Conservation (phyloP, 2,113 vertebrate genomes). For the Ceyx melanurus region DNA sequence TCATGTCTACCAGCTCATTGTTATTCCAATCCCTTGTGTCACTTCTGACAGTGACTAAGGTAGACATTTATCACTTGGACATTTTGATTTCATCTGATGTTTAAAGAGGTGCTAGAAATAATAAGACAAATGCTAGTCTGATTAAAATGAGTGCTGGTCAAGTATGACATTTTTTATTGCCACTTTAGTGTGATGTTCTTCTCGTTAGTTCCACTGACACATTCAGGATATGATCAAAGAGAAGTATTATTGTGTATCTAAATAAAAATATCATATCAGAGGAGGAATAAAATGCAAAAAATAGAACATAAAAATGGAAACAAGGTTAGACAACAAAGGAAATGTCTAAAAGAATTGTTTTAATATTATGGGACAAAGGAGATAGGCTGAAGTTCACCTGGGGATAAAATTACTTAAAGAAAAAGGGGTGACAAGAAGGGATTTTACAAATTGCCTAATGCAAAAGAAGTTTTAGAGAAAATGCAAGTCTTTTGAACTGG, state of each 20-base stretch:
- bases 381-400: neutral
- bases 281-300: neutral
- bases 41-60: neutral
- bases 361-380: neutral
- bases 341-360: neutral
- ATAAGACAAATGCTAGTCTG: slow-evolving; percentile 11
- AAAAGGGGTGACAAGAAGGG: neutral
- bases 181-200: neutral
- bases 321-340: neutral
- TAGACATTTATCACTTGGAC: neutral
- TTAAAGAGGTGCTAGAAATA: slow-evolving; percentile 11
- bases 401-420: neutral
- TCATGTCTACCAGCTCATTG: neutral
- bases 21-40: neutral
- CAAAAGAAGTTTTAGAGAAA: neutral
- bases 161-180: neutral
- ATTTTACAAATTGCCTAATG: neutral
- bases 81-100: slow-evolving; percentile 3
- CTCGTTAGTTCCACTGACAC: neutral
- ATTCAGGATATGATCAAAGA: neutral
- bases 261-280: neutral
- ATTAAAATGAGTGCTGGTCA: slow-evolving; percentile 28
- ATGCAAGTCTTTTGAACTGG: neutral
- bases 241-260: neutral
- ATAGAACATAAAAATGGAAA: neutral